A percentile compares a stretch with the other conserved stretches of the same genome.
Conservation (phyloP, 2,797 vertebrate species). For the Sebastes wilsoni region DNA sequence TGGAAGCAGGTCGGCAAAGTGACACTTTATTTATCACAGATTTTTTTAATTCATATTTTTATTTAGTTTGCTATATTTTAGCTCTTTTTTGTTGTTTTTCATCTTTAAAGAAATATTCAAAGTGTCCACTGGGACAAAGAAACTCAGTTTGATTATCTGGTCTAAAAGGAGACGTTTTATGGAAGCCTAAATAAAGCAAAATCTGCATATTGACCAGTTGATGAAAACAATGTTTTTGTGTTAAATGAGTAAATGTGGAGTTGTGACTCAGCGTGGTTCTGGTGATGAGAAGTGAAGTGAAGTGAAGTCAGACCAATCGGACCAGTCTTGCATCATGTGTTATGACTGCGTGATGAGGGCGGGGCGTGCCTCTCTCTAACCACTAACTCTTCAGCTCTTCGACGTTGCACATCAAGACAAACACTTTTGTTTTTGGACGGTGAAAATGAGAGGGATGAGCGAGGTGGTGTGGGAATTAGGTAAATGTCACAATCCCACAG, state of each 20-base stretch:
- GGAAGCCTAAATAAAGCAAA: background rate
- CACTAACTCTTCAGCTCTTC: slow-evolving; percentile 52
- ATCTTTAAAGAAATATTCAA: background rate
- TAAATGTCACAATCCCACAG: slow-evolving; percentile 85
- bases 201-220: background rate
- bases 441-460: slow-evolving; percentile 78
- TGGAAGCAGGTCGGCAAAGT: background rate
- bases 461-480: slow-evolving; percentile 82
- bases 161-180: background rate
- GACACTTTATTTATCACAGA: too few species aligned
- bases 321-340: slow-evolving; percentile 74
- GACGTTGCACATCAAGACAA: slow-evolving; percentile 73
- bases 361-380: slow-evolving; percentile 16
- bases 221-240: background rate
- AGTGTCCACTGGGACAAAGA: background rate
- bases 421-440: slow-evolving; percentile 80
- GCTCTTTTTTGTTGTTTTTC: background rate
- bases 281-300: background rate
- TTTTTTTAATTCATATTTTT: background rate
- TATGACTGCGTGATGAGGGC: slow-evolving; percentile 49
- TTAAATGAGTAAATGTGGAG: background rate
- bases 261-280: background rate
- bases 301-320: slow-evolving; percentile 48
- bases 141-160: background rate
- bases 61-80: background rate